Evolutionary conservation across 2,797 vertebrate species (phyloP), one percentile per base, ranked within the genome.

Genomic region (Neomorphus geoffroyi): DNA sequence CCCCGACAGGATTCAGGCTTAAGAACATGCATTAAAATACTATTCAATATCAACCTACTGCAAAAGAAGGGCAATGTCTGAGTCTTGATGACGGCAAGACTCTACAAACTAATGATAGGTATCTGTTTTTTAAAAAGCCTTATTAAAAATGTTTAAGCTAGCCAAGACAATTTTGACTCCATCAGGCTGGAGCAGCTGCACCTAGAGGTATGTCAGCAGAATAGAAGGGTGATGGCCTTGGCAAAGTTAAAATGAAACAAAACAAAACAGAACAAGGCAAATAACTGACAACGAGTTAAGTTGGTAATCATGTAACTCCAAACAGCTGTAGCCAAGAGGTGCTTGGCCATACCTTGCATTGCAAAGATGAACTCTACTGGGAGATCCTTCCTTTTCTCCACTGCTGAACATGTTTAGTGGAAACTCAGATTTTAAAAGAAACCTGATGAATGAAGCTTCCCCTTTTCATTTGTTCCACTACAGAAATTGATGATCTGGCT

Each of bases 361-460:
- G 56, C 18, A 12, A 32, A 80, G 27, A 41, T 14, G 43, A 66
- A 43, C 21, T 32, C 50, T 39, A 16, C 0, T 26, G 21, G 19
- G 45, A 89, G 13, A 80, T 7, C 12, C n/a, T 57, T 64, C 23
- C 32, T 66, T 33, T 43, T 27, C 14, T 50, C 27, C 50, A 32
- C 15, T 23, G 30, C 1, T 3, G 39, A 58, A 57, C 69, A 72
- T 0, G 3, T 19, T 41, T 2, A n/a, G 48, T 28, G 18, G 24
- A 39, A 80, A 67, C 7, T 23, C 27, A 24, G 26, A 54, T 56
- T 64, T 73, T 39, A 53, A 37, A 54, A 51, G 5, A 45, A 56
- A 33, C 1, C 32, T 51, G 9, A 24, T 33, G 17, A 75, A 79
- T 8, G 5, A 83, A 51, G 26, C n/a, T 35, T 56, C 51, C 33